Evolutionary conservation across 2,113 vertebrate genomes (phyloP).

Genomic region (Amphiprion ocellaris): DNA sequence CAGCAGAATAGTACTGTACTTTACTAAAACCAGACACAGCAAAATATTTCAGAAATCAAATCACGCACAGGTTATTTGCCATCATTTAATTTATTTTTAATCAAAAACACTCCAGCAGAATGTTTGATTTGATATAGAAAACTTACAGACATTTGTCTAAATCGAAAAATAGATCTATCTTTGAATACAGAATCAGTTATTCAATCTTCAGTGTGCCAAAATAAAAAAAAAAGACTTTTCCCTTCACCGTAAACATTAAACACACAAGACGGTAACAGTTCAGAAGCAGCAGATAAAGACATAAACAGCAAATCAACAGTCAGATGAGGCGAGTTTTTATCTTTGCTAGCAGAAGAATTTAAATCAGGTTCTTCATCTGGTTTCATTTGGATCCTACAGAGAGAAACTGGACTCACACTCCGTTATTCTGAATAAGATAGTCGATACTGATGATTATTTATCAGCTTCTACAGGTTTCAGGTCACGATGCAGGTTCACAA

Average conservation of each 20-base stretch:
- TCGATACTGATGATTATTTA: neutral
- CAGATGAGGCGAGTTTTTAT: neutral
- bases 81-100: constrained; percentile 57
- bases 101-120: constrained; percentile 55
- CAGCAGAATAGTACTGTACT: neutral
- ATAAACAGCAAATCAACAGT: constrained; percentile 11
- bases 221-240: constrained; percentile 28
- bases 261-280: constrained; percentile 13
- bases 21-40: neutral
- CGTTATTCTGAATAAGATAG: neutral
- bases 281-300: constrained; percentile 59
- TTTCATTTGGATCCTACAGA: neutral
- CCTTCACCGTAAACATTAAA: constrained; percentile 52
- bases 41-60: neutral
- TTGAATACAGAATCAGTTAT: constrained; percentile 55
- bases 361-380: constrained; percentile 19
- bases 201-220: constrained; percentile 57
- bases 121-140: constrained; percentile 63
- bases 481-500: neutral
- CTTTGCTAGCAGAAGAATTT: neutral
- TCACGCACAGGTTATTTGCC: neutral
- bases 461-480: neutral
- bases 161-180: constrained; percentile 80
- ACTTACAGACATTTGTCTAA: constrained; percentile 77
- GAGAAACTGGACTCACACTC: neutral